phyloP scores from a whole-genome alignment of 2,888 invertebrate genomes.

The Altica lythri region DNA sequence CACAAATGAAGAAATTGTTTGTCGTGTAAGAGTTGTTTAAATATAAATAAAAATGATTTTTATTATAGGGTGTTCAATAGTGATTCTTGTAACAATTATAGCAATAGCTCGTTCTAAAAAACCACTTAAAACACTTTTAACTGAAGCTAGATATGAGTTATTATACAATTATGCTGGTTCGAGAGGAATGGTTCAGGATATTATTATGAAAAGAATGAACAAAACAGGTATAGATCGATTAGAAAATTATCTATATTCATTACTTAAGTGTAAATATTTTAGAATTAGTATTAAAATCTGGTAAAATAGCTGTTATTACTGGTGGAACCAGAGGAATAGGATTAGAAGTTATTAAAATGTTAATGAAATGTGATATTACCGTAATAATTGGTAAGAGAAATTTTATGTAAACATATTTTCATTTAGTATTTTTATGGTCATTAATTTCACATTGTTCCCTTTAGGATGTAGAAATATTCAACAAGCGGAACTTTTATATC shows the following conservation, averaged over 20 bases:
- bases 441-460: slow-evolving; percentile 4
- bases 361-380: slow-evolving; percentile 76
- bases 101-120: slow-evolving; percentile 60
- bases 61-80: slow-evolving; percentile 45
- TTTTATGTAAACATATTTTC: no score
- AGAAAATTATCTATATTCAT: no score
- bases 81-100: slow-evolving; percentile 45
- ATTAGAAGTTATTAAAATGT: slow-evolving; percentile 72
- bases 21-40: no score
- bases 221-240: slow-evolving; percentile 62
- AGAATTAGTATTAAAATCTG: slow-evolving; percentile 57
- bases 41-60: slow-evolving; percentile 51
- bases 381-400: slow-evolving; percentile 69
- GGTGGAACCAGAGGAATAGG: slow-evolving; percentile 89
- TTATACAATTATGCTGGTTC: slow-evolving; percentile 66
- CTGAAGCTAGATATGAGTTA: slow-evolving; percentile 61
- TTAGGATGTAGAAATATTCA: slow-evolving; percentile 74
- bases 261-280: no score
- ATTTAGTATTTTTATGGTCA: no score
- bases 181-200: slow-evolving; percentile 65
- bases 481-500: slow-evolving; percentile 59
- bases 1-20: slow-evolving; percentile 19
- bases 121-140: slow-evolving; percentile 60
- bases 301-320: slow-evolving; percentile 79
- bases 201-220: slow-evolving; percentile 62